Percentiles rank a stretch among this genome's conserved stretches.
phyloP scores from a whole-genome alignment of 1,140 invertebrate genomes.

The Phthorimaea operculella region DNA sequence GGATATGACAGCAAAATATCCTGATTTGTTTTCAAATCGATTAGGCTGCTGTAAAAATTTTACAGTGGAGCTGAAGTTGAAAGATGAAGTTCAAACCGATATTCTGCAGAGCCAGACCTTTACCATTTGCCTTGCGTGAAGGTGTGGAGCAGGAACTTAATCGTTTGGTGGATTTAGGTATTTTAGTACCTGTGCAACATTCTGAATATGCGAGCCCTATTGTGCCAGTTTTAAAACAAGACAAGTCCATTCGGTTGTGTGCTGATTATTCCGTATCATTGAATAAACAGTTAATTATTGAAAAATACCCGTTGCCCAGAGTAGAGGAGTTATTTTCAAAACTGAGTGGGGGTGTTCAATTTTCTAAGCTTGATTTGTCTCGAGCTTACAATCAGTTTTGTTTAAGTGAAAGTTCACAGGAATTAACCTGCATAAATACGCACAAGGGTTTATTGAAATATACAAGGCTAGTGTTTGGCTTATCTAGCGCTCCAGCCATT shows the following conservation, averaged over 20 bases:
- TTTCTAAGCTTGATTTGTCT: conserved; percentile 35
- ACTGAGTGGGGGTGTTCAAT: conserved; percentile 26
- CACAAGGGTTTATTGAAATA: conserved; percentile 8
- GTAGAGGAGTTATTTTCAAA: conserved; percentile 12
- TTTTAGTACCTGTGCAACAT: conserved; percentile 10
- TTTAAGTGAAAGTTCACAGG: conserved; percentile 18
- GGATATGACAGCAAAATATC: neutral
- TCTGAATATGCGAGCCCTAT: conserved; percentile 45
- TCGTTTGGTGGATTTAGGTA: conserved; percentile 6
- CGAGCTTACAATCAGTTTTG: conserved; percentile 5
- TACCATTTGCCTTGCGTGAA: too few species aligned
- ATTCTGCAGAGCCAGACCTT: conserved; percentile 1
- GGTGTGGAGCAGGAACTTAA: conserved; percentile 4
- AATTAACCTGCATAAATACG: conserved; percentile 24
- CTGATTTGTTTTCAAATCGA: neutral
- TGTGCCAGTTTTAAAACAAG: too few species aligned
- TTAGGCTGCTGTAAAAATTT: neutral
- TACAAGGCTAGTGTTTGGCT: conserved; percentile 21
- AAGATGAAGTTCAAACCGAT: neutral
- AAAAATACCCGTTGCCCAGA: conserved; percentile 23
- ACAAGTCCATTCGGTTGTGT: too few species aligned
- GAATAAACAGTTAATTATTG: conserved; percentile 19
- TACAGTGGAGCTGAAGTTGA: neutral
- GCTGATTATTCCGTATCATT: too few species aligned
- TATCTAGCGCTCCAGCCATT: conserved; percentile 21